These are phyloP conservation scores for Sparidentex hasta DNA, from an alignment of 2,797 vertebrate species.

Conservation along the genomic window DNA sequence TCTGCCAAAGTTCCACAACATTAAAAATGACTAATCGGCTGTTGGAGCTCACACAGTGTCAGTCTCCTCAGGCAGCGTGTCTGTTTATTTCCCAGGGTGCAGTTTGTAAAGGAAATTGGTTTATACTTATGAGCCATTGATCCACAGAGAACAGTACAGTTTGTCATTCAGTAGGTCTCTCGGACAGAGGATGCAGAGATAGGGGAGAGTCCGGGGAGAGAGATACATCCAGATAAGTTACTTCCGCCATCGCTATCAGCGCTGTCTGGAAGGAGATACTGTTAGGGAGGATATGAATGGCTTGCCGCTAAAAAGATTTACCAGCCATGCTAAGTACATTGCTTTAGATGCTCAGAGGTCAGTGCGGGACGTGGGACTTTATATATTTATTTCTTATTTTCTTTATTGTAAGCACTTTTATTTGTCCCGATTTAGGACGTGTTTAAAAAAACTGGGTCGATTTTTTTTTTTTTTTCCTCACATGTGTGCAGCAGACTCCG, in stretches of 20 bases:
- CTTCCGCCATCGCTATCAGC: conserved; percentile 61
- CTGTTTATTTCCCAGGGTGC: conserved; percentile 82
- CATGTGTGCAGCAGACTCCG: neutral
- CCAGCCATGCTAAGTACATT: conserved; percentile 36
- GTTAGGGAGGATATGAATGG: conserved; percentile 64
- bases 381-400: neutral
- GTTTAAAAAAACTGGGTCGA: neutral
- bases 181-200: conserved; percentile 72
- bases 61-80: conserved; percentile 59
- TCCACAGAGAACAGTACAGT: conserved; percentile 79
- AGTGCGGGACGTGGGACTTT: neutral
- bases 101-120: conserved; percentile 84
- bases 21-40: conserved; percentile 72
- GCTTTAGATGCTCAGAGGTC: conserved; percentile 38
- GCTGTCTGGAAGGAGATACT: conserved; percentile 57
- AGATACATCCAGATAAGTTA: conserved; percentile 72
- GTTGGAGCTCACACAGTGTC: conserved; percentile 56
- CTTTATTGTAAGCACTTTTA: neutral
- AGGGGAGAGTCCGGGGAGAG: conserved; percentile 65
- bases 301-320: conserved; percentile 49
- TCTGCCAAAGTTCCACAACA: conserved; percentile 65
- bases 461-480: neutral
- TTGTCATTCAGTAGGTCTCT: conserved; percentile 76
- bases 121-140: conserved; percentile 86
- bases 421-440: neutral